phyloP scores from a whole-genome alignment of 2,797 vertebrate genomes.

The Galago senegalensis region DNA sequence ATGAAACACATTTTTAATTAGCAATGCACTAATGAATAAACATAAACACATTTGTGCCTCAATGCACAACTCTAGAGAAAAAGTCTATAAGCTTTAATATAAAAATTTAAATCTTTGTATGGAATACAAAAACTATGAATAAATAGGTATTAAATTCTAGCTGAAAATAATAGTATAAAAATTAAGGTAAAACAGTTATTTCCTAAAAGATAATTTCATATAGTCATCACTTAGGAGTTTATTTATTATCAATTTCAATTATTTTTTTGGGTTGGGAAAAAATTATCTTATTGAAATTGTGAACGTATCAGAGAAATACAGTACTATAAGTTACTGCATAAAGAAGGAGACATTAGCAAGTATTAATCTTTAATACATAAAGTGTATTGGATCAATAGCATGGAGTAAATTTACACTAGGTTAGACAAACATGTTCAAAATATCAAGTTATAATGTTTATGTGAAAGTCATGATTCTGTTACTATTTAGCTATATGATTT shows the following conservation, averaged over 20 bases:
- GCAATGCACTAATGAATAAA: slow-evolving; percentile 87
- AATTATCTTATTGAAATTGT: slow-evolving; percentile 75
- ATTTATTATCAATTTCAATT: slow-evolving; percentile 61
- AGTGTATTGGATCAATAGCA: background rate
- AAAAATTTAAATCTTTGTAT: slow-evolving; percentile 84
- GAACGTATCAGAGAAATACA: slow-evolving; percentile 55
- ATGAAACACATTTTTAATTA: slow-evolving; percentile 91
- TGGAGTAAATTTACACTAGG: background rate
- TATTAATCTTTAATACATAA: background rate
- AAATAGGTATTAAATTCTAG: slow-evolving; percentile 74
- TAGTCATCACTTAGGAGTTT: background rate
- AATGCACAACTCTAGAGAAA: slow-evolving; percentile 71
- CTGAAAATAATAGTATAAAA: slow-evolving; percentile 83
- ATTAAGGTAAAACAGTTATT: slow-evolving; percentile 58
- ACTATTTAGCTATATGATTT: background rate
- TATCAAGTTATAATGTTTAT: slow-evolving; percentile 17
- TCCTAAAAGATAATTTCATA: slow-evolving; percentile 60
- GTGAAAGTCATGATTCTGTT: background rate
- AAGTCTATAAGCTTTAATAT: slow-evolving; percentile 81
- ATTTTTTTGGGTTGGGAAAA: slow-evolving; percentile 71
- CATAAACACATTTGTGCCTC: slow-evolving; percentile 85
- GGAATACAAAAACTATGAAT: slow-evolving; percentile 86
- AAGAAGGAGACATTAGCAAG: slow-evolving; percentile 62
- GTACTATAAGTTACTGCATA: background rate
- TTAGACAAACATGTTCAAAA: background rate